Conservation (phyloP, 23 tunicate species). For the Pegea sp. region DNA sequence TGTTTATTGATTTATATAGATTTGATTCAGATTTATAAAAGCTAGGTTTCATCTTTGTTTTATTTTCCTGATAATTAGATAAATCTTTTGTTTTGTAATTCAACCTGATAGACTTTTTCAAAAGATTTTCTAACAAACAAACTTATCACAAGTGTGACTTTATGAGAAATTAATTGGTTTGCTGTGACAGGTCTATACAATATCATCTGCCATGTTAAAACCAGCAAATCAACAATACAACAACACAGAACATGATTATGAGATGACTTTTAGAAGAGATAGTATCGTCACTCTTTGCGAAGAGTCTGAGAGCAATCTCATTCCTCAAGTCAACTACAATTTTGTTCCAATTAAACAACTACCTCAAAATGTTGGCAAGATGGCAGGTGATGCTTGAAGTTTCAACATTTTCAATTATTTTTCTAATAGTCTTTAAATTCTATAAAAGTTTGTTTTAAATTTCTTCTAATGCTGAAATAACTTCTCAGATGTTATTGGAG, state of each 20-base stretch:
- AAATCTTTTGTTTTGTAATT: no score
- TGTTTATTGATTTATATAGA: no score
- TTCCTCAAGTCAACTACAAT: constrained; percentile 59
- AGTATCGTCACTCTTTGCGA: constrained; percentile 33
- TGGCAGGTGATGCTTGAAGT: constrained; percentile 28
- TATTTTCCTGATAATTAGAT: no score
- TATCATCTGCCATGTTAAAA: constrained; percentile 61
- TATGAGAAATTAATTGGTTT: no score
- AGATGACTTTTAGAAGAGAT: constrained; percentile 75
- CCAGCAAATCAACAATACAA: constrained; percentile 82
- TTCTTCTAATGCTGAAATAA: neutral
- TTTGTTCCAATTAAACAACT: constrained; percentile 34
- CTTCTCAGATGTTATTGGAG: constrained; percentile 57
- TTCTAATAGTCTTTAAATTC: neutral
- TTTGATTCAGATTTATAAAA: no score
- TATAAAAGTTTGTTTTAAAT: neutral
- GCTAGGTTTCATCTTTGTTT: no score
- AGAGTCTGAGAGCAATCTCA: constrained; percentile 12
- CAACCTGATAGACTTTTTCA: no score
- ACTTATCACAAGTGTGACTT: no score
- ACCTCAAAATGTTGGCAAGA: constrained; percentile 12
- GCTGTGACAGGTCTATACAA: constrained; percentile 41
- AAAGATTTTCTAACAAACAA: no score
- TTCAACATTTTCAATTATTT: neutral
- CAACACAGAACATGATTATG: constrained; percentile 80